Evolutionary conservation across 2,797 vertebrate species (phyloP), one percentile per base, ranked within the genome.

Genomic region (Synanceia verrucosa): DNA sequence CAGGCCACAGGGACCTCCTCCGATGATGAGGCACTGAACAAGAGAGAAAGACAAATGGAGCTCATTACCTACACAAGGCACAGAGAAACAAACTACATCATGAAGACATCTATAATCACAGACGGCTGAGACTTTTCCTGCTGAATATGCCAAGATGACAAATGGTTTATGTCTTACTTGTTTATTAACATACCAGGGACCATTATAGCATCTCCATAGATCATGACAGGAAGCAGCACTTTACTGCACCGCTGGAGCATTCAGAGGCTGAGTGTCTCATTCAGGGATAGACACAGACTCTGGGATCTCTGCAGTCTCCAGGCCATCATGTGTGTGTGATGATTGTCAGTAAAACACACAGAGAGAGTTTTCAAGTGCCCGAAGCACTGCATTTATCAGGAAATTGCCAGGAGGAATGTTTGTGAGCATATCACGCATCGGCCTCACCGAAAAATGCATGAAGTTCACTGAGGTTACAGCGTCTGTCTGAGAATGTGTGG

Each of bases 1-100:
- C 84, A 99, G 86, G 65, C 98, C 98, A 23, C 98, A 99, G 0
- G 97, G 98, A 62, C 98, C 98, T 48, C 96, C 97, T 44, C 98
- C 98, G 5, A 99, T 92, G 86, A 99, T 96, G 75, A 99, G 95
- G 93, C 97, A 99, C 98, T 99, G 75, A 48, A 78, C 21, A 16
- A 68, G 13, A 73, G 31, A 66, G 16, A 66, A 72, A 21, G 63
- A 81, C 51, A 81, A 23, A 82, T 23, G 16, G 31, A 62, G 21
- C 31, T 78, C 41, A 71, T 76, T 74, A 70, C 4, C 28, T 47
- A 52, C 44, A 61, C 19, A 4, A 53, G 51, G n/a, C 23, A 9
- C 46, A 46, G 44, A 78, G 33, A 57, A 23, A 53, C 21, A 4
- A 71, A 19, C 21, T 11, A 1, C 24, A 37, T 31, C 47, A 12